Base-by-base conservation (phyloP, 2,113 vertebrate genomes). In the Podocnemis expansa region DNA sequence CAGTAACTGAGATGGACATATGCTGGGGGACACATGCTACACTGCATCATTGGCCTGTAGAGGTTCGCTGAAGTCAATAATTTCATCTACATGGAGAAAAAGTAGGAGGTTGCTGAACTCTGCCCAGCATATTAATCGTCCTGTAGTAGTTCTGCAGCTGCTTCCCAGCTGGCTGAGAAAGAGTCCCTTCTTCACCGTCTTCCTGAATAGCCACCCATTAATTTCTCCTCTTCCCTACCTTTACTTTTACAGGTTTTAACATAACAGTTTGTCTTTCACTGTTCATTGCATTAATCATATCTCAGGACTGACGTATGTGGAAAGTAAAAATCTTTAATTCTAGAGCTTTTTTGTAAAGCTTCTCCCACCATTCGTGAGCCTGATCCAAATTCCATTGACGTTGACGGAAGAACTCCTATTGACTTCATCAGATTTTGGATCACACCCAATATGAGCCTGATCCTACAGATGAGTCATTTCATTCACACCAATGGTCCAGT, bases 1-100 rank as follows among this genome's bases (percentile, higher is more conserved):
- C 7, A 43, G 21, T 54, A 16, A 31, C 80, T 19, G 0, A 0
- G 21, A 16, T 52, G 24, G 17, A 4, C 51, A n/a, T n/a, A n/a
- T 52, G 16, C 31, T 22, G 17, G 4, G 43, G 17, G 6, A 13
- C 52, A 38, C 79, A 6, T 38, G 80, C 63, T 73, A 9, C 41
- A 51, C 80, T 55, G n/a, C 25, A 3, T 47, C 51, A 56, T 78
- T 43, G 9, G 34, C 17, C 63, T 67, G n/a, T 8, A 38, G 60
- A 63, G n/a, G 38, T 41, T 75, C 73, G 11, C 41, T 86, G 38
- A 1, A 1, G 38, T 45, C 38, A 80, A 17, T 70, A 41, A 81
- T 76, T 82, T 89, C 67, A 29, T 43, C 82, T 1, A n/a, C 34
- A 67, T 67, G 17, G 63, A 67, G 63, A 67, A 67, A 34, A n/a